Conservation (phyloP, 1,140 invertebrate species). For the Olivierus martensii region DNA sequence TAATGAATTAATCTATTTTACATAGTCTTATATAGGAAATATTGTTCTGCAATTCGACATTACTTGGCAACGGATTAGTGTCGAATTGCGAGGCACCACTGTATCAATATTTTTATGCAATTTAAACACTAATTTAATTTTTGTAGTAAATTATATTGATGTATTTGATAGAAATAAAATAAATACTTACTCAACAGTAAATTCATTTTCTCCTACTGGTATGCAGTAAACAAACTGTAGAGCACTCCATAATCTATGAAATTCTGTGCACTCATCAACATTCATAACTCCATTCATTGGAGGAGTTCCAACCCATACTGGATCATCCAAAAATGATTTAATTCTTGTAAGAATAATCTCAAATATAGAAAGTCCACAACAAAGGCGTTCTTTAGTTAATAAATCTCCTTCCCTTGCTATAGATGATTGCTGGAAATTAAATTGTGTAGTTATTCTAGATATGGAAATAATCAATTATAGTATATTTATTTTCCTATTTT, state of each 20-base stretch:
- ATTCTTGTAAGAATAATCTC: slow-evolving; percentile 69
- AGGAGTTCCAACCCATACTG: slow-evolving; percentile 80
- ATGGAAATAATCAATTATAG: too few species aligned
- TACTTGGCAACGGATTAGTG: too few species aligned
- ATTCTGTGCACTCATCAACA: slow-evolving; percentile 94
- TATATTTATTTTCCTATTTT: too few species aligned
- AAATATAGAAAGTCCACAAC: slow-evolving; percentile 97
- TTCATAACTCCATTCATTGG: slow-evolving; percentile 85
- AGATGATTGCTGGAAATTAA: slow-evolving; percentile 56
- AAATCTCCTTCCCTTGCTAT: slow-evolving; percentile 89
- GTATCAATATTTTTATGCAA: too few species aligned
- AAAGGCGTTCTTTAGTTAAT: slow-evolving; percentile 87
- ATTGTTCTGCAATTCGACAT: too few species aligned
- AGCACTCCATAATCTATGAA: slow-evolving; percentile 95
- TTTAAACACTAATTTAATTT: too few species aligned
- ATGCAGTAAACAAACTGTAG: slow-evolving; percentile 98
- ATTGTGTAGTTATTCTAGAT: not conserved
- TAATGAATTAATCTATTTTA: too few species aligned
- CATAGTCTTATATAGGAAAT: too few species aligned
- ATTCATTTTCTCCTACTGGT: slow-evolving; percentile 91
- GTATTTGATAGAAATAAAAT: too few species aligned
- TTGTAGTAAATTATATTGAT: too few species aligned
- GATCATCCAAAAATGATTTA: slow-evolving; percentile 68
- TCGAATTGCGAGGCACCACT: too few species aligned
- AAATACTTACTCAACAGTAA: slow-evolving; percentile 79